Evolutionary conservation across 2,113 vertebrate genomes (phyloP), one percentile per base, ranked within the genome.

Genomic region (Coturnix japonica): DNA sequence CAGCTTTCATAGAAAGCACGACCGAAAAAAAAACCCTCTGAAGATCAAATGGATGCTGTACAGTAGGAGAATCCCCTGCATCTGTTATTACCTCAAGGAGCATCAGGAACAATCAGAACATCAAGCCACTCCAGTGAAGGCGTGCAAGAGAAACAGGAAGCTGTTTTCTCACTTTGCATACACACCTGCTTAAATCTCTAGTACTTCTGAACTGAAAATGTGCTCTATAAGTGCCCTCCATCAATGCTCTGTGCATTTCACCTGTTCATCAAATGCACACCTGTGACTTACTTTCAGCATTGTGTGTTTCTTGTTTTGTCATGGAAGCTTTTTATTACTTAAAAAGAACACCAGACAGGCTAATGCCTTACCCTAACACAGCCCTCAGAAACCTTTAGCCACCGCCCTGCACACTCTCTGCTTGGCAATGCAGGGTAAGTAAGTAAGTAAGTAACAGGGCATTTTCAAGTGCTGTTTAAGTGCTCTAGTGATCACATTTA

Each of bases 1-100:
- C 77, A 86, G 88, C 57, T 90, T 91, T 91, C 64, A 73, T 70
- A 67, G 66, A 93, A 89, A 77, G 79, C 67, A 83, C 92, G 72
- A 26, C 76, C 64, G 17, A 70, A 53, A 93, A 93, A 87, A 37
- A 41, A 41, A 37, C 41, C 54, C 57, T 51, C 39, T 31, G 59
- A 91, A 88, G 69, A 87, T 77, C 72, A 87, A 87, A 92, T 13
- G 21, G 51, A 64, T 2, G 0, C 79, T 2, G 1, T 80, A 79
- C 13, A 53, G 59, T 20, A 60, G 44, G 76, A 31, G 79, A 92
- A 61, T 82, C 73, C 75, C 43, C 31, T 82, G 72, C 21, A 81
- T 80, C 72, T 92, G 56, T 60, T 96, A 85, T 82, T 80, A 72
- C 77, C 74, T 60, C 43, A 51, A 51, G 84, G 51, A 94, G 65